A percentile compares a stretch with the other conserved stretches of the same genome.
phyloP scores from a whole-genome alignment of 2,888 invertebrate species.

The Neria commutata region DNA sequence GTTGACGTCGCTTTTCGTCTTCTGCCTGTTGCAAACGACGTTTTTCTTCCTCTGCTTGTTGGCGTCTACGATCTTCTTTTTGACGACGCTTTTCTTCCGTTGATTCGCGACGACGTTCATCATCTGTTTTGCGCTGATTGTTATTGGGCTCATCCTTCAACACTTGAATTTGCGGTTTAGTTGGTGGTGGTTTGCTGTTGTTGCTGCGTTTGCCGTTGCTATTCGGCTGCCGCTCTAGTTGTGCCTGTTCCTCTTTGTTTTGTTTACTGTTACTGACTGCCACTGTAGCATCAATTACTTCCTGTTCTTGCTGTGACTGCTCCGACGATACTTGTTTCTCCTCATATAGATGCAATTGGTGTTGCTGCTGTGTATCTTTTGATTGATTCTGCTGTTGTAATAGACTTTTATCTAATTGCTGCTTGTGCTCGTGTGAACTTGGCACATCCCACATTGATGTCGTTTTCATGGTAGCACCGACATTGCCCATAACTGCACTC shows the following conservation, averaged over 20 bases:
- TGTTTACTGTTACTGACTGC: conserved; percentile 5
- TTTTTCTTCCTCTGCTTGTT: conserved; percentile 56
- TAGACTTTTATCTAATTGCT: conserved; percentile 36
- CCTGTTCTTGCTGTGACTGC: not conserved
- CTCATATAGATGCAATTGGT: conserved; percentile 5
- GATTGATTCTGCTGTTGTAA: conserved; percentile 35
- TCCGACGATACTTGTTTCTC: not conserved
- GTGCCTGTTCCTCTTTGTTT: conserved; percentile 12
- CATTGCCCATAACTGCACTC: conserved; percentile 13
- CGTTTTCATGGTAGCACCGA: too few species aligned
- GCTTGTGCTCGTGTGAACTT: conserved; percentile 39
- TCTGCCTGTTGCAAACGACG: conserved; percentile 45
- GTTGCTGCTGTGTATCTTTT: conserved; percentile 8
- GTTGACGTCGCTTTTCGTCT: conserved; percentile 56
- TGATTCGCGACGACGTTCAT: conserved; percentile 50
- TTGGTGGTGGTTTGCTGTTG: conserved; percentile 27
- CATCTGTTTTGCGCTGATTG: conserved; percentile 37
- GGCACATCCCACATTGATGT: conserved; percentile 46
- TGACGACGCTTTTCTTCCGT: conserved; percentile 53
- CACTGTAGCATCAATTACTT: not conserved
- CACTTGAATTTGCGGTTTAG: conserved; percentile 22
- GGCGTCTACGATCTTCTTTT: conserved; percentile 57
- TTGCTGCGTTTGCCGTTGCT: conserved; percentile 13
- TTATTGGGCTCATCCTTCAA: not conserved
- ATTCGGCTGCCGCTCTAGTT: conserved; percentile 3